Base-by-base conservation (phyloP, 2,888 invertebrate species). In the Drosophila villosipedis region DNA sequence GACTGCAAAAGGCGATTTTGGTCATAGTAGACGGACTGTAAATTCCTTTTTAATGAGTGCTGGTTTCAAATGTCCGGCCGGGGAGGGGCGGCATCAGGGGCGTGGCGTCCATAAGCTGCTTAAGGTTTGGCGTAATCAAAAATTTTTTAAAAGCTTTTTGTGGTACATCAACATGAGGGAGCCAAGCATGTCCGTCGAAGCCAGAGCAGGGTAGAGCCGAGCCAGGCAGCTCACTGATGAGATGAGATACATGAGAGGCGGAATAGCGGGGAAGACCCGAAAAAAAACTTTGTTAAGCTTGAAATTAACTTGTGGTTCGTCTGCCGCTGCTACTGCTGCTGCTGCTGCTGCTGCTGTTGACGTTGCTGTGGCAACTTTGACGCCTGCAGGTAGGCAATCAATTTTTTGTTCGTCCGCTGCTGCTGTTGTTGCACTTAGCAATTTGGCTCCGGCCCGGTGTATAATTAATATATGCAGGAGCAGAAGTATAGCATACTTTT, bases 111-210 rank as follows among this genome's bases (percentile, higher is more conserved):
- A 77, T 90, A 90, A 90, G 91, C 90, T 78, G 90, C 91, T 91
- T 90, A 91, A 84, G 91, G 90, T 91, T 89, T 89, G 85, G 85
- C 87, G 82, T 85, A 89, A 91, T 91, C 91, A 91, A 89, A 88
- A 89, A 83, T 80, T 80, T 80, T 89, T 90, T 89, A 91, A 89
- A 91, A 89, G 90, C 89, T 84, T 89, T 90, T 78, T 82, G 80
- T 82, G 87, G 89, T 89, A 85, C 86, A 85, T 89, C 85, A 87
- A 77, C 82, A 76, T 75, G 90, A 82, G 37, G 41, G 73, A 78
- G 84, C 75, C 80, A 74, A 70, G 75, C 69, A 43, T 57, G 52
- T 37, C 57, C 43, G 63, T 64, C 47, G 59, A 62, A 58, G 55
- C 65, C 64, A 30, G 67, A 68, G 69, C 60, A 33, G 64, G 55